phyloP scores from a whole-genome alignment of 2,797 vertebrate species.

The Masticophis lateralis region DNA sequence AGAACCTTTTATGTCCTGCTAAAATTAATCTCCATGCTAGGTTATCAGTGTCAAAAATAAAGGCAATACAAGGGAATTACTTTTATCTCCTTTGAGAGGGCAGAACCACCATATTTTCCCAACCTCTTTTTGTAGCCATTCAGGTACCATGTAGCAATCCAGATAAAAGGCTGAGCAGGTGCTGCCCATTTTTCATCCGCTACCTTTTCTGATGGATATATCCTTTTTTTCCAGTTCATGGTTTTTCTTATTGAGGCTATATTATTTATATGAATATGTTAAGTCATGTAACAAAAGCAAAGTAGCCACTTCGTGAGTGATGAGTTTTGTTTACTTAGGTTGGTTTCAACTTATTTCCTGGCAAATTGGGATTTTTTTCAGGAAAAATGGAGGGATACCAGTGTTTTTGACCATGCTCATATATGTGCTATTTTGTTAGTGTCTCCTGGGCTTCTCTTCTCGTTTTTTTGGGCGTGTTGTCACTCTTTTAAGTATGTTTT shows the following conservation, averaged over 20 bases:
- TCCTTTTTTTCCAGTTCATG: background rate
- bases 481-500: background rate
- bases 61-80: background rate
- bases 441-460: background rate
- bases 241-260: background rate
- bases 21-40: background rate
- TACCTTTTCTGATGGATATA: background rate
- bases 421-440: background rate
- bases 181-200: background rate
- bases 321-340: background rate
- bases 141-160: background rate
- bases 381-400: background rate
- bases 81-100: background rate
- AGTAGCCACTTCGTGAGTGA: background rate
- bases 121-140: background rate
- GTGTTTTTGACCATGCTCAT: background rate
- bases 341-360: background rate
- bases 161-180: background rate
- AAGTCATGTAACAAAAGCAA: background rate
- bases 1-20: background rate
- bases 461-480: background rate
- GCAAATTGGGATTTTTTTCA: background rate
- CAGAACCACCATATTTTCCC: background rate
- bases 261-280: background rate
- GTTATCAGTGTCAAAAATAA: background rate